These are phyloP conservation scores for Omphaloscelis lunosa DNA, from an alignment of 2,888 invertebrate species.

Conservation along the genomic window DNA sequence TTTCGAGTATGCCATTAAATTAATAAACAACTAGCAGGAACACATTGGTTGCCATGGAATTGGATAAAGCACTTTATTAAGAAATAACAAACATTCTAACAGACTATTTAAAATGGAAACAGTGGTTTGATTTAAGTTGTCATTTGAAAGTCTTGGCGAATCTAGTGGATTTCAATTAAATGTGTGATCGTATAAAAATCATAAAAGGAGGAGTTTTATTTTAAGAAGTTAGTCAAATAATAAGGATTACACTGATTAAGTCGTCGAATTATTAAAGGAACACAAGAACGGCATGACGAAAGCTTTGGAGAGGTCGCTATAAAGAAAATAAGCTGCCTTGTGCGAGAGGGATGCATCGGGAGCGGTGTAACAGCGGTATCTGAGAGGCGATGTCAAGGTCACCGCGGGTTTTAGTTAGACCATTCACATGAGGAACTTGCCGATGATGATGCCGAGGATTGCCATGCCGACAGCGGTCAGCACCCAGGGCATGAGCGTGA, in stretches of 20 bases:
- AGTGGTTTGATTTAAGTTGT: conserved; percentile 5
- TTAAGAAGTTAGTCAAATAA: conserved; percentile 11
- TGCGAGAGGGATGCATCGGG: conserved; percentile 78
- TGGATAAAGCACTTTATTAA: conserved; percentile 44
- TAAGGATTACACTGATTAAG: conserved; percentile 27
- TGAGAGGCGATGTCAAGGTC: conserved; percentile 78
- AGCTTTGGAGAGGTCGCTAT: conserved; percentile 68
- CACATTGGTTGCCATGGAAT: conserved; percentile 50
- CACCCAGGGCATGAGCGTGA: conserved; percentile 92
- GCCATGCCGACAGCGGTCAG: conserved; percentile 93
- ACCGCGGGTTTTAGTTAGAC: conserved; percentile 74
- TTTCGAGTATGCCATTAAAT: conserved; percentile 36
- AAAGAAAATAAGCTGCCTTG: conserved; percentile 77
- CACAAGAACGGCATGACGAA: conserved; percentile 56
- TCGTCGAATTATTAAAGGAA: conserved; percentile 42
- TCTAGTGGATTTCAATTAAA: conserved; percentile 15
- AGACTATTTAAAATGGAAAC: conserved; percentile 45
- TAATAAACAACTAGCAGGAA: conserved; percentile 49
- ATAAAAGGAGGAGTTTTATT: conserved; percentile 3
- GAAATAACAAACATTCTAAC: conserved; percentile 40
- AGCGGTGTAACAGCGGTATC: conserved; percentile 81
- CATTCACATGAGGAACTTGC: conserved; percentile 95
- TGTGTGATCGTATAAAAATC: conserved; percentile 20
- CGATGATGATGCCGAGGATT: conserved; percentile 94
- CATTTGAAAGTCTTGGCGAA: conserved; percentile 37